Evolutionary conservation across 2,888 invertebrate genomes (phyloP), one percentile per base, ranked within the genome.

Genomic region (Hydropsyche betteni): DNA sequence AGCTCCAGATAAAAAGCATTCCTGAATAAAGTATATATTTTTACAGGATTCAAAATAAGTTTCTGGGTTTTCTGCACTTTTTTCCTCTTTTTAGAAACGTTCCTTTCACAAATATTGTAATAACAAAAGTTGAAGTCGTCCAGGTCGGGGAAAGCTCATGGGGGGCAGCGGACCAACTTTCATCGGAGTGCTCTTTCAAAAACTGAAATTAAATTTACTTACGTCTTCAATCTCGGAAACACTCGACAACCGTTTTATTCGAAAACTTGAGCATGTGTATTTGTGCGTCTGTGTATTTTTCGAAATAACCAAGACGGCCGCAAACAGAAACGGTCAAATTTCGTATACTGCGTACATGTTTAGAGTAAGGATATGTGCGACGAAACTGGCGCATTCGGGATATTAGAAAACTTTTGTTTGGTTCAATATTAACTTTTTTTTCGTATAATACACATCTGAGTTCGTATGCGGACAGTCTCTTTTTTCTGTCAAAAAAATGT

Each of bases 151-250:
- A 58, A 24, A 24, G 58, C 58, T 14, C 58, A 24, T 55, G 52
- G 36, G 36, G 53, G 58, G 44, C 34, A 58, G 74, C 55, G 33
- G 72, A 36, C 76, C 73, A 76, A 77, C 76, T 78, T 76, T 76
- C 68, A 75, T 53, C 70, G 50, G 76, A 76, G 76, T 68, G 75
- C 75, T 68, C 73, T 76, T 78, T 76, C 75, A 76, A 77, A 79
- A 77, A 77, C 79, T 79, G 79, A 79, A 79, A 79, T 79, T 79
- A 79, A 79, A 79, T 79, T 79, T 79, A 77, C 78, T 79, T 77
- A 76, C 76, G 75, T 79, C 79, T 79, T 76, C 76, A 77, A 76
- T 77, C 74, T 78, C 72, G 24, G 12, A 14, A 51, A 50, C 52
- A n/a, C 44, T 75, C 64, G 50, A 36, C 69, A 10, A 58, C 69